Percentiles rank a stretch among this genome's conserved stretches.
phyloP scores from a whole-genome alignment of 2,797 vertebrate genomes.

The Eurystomus glaucurus region DNA sequence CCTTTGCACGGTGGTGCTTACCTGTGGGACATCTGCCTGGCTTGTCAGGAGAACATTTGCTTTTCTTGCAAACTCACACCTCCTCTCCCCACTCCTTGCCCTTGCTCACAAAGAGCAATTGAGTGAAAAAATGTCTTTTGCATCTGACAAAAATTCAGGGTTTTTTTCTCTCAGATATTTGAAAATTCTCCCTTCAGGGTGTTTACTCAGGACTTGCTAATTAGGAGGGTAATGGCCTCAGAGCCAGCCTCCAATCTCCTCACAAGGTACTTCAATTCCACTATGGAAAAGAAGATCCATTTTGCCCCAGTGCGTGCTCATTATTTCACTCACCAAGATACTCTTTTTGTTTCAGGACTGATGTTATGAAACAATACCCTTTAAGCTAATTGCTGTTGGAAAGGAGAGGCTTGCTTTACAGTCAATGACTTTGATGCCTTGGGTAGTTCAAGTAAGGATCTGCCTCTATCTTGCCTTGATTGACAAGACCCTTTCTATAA shows the following conservation, averaged over 20 bases:
- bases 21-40: background rate
- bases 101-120: background rate
- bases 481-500: conserved; percentile 83
- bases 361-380: conserved; percentile 75
- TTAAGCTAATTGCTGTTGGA: conserved; percentile 66
- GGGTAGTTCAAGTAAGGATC: conserved; percentile 80
- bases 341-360: conserved; percentile 68
- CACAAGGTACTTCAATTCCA: conserved; percentile 20
- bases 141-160: background rate
- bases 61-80: background rate
- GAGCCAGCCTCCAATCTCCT: conserved; percentile 12
- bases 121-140: background rate
- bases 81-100: background rate
- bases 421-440: conserved; percentile 77
- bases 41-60: rapidly evolving
- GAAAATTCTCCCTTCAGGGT: background rate
- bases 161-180: background rate
- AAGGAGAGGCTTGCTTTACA: conserved; percentile 70
- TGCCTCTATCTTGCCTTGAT: conserved; percentile 79
- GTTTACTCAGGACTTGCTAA: background rate
- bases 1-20: background rate
- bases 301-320: conserved; percentile 56
- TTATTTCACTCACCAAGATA: conserved; percentile 69
- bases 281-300: conserved; percentile 31
- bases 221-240: background rate